A percentile compares a stretch with the other conserved stretches of the same genome.
Evolutionary conservation across 2,888 invertebrate genomes (phyloP).

Genomic region (Sarcophaga caerulescens): DNA sequence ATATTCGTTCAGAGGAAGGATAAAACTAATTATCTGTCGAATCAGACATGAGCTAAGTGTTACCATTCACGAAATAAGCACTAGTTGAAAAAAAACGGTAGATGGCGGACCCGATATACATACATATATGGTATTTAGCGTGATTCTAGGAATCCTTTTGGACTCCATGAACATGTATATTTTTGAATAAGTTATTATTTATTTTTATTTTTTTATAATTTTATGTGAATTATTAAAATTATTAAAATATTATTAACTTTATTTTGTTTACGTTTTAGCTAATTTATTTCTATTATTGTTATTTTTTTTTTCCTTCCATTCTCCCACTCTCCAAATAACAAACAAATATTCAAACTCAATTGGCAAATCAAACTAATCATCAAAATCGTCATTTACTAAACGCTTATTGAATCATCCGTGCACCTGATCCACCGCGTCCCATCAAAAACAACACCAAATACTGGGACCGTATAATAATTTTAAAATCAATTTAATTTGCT

Average conservation of each 20-base stretch:
- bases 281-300: constrained; percentile 36
- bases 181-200: too few species aligned
- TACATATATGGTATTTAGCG: too few species aligned
- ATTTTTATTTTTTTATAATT: neutral
- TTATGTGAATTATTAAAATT: neutral
- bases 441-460: neutral
- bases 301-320: constrained; percentile 16
- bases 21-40: too few species aligned
- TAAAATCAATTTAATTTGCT: constrained; percentile 31
- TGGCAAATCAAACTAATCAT: constrained; percentile 41
- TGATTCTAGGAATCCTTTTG: too few species aligned
- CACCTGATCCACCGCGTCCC: neutral
- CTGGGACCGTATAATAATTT: constrained; percentile 16
- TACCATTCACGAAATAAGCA: too few species aligned
- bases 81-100: too few species aligned
- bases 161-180: too few species aligned
- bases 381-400: constrained; percentile 42
- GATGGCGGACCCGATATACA: too few species aligned
- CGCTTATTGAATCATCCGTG: neutral
- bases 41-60: too few species aligned
- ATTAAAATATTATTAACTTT: neutral
- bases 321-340: constrained; percentile 26
- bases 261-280: constrained; percentile 15
- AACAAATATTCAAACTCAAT: constrained; percentile 44
- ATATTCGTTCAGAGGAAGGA: too few species aligned